Base-by-base conservation (phyloP, 2,797 vertebrate genomes). In the Enteromius unitaeniatus region DNA sequence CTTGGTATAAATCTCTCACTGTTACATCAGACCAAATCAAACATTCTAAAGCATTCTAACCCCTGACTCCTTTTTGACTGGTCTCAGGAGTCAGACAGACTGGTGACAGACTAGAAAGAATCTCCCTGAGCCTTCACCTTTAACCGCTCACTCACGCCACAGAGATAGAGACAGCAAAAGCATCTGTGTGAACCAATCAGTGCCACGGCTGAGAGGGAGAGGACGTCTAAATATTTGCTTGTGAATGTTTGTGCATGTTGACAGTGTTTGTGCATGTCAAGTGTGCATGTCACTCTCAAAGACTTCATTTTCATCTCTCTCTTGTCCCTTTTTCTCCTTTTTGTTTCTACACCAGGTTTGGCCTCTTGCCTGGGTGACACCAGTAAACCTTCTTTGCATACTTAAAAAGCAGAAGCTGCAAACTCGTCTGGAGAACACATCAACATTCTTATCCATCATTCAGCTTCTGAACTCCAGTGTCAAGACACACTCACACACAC, bases 201-300 rank as follows among this genome's bases (percentile, higher is more conserved):
- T 1, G 6, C 21, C 37, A 6, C 15, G 9, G n/a, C 47, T 40
- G 9, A 60, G 23, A 62, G 40, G 19, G 26, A 62, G 55, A 67
- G 28, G 6, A 67, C 28, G 1, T 81, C 72, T 79, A 84, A 79
- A 77, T 80, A 86, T 80, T 77, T 83, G 79, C 67, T 65, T 79
- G 83, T 86, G 62, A 76, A 58, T 82, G 73, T 83, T 68, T 84
- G 40, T 74, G 28, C 58, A 51, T 40, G 62, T 67, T 77, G 65
- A 72, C 37, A 47, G 69, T 26, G 51, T 82, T 70, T 78, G 34
- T 83, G 77, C 73, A 70, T 55, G 68, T 81, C 76, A 64, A 51
- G 73, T 85, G 70, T 60, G 60, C 10, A 34, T 69, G 64, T 40
- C 74, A 62, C 47, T 73, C 60, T 49, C 26, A 76, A 28, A 80